Conservation (phyloP, 1,140 invertebrate genomes). For the Chelonus insularis region DNA sequence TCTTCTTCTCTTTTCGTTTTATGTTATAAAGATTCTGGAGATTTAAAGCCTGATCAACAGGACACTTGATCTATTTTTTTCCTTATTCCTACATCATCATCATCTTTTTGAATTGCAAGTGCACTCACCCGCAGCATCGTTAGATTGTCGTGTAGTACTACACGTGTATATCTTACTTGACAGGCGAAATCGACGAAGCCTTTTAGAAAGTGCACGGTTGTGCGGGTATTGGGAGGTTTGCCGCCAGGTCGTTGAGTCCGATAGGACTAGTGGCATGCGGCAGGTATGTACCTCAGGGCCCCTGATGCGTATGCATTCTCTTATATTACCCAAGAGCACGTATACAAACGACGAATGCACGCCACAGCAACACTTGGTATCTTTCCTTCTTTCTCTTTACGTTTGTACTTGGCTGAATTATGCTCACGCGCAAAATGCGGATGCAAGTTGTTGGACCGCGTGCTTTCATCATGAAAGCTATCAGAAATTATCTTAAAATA, state of each 20-base stretch:
- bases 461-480: too few species aligned
- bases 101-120: neutral
- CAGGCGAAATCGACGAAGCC: conserved; percentile 18
- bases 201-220: conserved; percentile 18
- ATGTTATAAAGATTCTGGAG: too few species aligned
- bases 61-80: neutral
- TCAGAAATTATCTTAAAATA: too few species aligned
- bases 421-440: conserved; percentile 12
- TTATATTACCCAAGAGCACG: conserved; percentile 16
- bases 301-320: conserved; percentile 18
- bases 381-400: neutral
- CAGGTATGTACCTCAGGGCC: conserved; percentile 14
- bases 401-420: neutral
- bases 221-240: conserved; percentile 8
- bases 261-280: conserved; percentile 17
- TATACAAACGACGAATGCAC: conserved; percentile 1
- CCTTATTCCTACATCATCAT: neutral
- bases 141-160: neutral
- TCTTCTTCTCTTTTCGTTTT: too few species aligned
- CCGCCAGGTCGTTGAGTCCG: conserved; percentile 18
- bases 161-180: neutral
- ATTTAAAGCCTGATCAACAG: too few species aligned
- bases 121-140: conserved; percentile 10
- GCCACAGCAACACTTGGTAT: neutral
- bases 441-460: too few species aligned